Evolutionary conservation across 2,888 invertebrate genomes (phyloP).

Genomic region (Aricia artaxerxes): DNA sequence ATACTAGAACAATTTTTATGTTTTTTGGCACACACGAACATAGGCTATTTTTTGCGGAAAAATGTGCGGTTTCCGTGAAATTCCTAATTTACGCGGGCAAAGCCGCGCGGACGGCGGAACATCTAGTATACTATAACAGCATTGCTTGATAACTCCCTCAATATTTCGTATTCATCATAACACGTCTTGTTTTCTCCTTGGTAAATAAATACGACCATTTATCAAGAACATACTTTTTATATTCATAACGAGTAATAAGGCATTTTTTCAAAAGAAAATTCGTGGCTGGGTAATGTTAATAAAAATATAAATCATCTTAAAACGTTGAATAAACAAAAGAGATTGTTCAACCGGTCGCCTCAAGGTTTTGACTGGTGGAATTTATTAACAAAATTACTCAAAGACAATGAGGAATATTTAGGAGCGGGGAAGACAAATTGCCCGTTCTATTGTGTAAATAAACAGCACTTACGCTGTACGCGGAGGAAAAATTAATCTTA

Average conservation of each 20-base stretch:
- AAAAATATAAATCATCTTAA: constrained; percentile 60
- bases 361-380: constrained; percentile 67
- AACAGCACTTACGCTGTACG: constrained; percentile 55
- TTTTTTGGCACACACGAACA: too few relatives aligned
- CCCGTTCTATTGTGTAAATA: constrained; percentile 64
- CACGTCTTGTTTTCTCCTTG: not conserved
- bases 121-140: too few relatives aligned
- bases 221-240: constrained; percentile 2
- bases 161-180: not conserved
- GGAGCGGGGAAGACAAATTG: constrained; percentile 71
- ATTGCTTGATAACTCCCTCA: not conserved
- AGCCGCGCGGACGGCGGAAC: too few relatives aligned
- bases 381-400: constrained; percentile 76
- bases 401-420: constrained; percentile 74
- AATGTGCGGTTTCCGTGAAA: too few relatives aligned
- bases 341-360: constrained; percentile 51
- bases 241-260: constrained; percentile 5
- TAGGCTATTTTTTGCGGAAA: too few relatives aligned
- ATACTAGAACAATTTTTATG: too few relatives aligned
- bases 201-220: constrained; percentile 10
- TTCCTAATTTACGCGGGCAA: too few relatives aligned
- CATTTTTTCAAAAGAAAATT: not conserved
- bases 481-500: constrained; percentile 52
- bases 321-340: constrained; percentile 57
- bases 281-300: constrained; percentile 33